Evolutionary conservation across 1,140 invertebrate genomes (phyloP), one percentile per base, ranked within the genome.

Genomic region (Drosophila azteca): DNA sequence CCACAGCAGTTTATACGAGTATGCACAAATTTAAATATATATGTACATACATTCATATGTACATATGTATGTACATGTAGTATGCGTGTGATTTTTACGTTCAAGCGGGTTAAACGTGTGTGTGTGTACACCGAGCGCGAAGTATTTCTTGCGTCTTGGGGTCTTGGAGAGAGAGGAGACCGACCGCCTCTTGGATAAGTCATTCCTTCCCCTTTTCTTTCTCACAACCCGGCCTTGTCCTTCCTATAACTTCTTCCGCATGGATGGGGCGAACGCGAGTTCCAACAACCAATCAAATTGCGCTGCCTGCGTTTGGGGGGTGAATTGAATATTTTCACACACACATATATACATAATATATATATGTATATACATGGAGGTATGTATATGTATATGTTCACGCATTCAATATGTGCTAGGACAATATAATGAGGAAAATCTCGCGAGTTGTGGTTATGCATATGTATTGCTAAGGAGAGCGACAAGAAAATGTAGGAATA

Each of bases 201-300:
- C 41, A 26, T 29, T 53, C 13, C 24, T 39, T 39, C 22, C 22
- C 43, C 17, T 29, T 22, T 53, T 53, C 39, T 45, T 54, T n/a
- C 41, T 7, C 22, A 9, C 20, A 1, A 24, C 17, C 39, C 6
- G 17, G 11, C 11, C 20, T 53, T 17, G 15, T 11, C 29, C 9
- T 17, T 62, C 24, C 24, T 44, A n/a, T 20, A 54, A 54, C 26
- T 17, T 39, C 11, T 11, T 39, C 11, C 35, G 24, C 4, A 26
- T 5, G 24, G 24, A 39, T 52, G 54, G 68, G 60, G 59, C 59
- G 11, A 71, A 17, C 79, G 79, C 77, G 77, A 80, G 52, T 45
- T 59, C 49, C 44, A 67, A 39, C 79, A 57, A 68, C 79, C 79
- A 81, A 81, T 81, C 77, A 80, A 57, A 79, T 13, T n/a, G 13